Percentiles rank a stretch among this genome's conserved stretches.
Conservation (phyloP, 1,140 invertebrate genomes). For the Ectropis grisescens region DNA sequence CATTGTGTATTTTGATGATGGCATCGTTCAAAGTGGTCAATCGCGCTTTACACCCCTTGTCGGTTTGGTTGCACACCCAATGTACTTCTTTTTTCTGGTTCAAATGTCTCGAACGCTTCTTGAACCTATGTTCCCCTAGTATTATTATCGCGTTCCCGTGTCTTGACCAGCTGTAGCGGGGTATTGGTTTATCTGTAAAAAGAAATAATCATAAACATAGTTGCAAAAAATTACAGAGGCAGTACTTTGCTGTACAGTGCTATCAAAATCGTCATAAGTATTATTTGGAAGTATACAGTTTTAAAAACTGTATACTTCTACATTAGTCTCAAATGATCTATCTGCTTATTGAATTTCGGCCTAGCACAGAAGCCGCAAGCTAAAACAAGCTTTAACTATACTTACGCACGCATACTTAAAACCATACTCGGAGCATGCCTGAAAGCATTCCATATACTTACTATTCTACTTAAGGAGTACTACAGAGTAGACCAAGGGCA, state of each 20-base stretch:
- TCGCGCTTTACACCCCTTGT: constrained; percentile 54
- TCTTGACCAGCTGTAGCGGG: constrained; percentile 49
- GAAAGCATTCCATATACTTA: too few species aligned
- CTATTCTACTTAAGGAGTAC: too few species aligned
- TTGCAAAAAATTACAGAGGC: neutral
- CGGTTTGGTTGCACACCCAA: constrained; percentile 58
- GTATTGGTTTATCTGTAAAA: constrained; percentile 22
- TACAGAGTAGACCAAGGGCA: too few species aligned
- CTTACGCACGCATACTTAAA: too few species aligned
- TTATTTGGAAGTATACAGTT: neutral
- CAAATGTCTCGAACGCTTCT: constrained; percentile 46
- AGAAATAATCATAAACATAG: constrained; percentile 7
- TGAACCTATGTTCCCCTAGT: constrained; percentile 52
- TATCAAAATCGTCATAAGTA: neutral
- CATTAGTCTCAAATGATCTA: too few species aligned
- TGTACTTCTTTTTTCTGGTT: constrained; percentile 48
- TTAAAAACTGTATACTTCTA: too few species aligned
- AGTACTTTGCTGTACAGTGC: constrained; percentile 2
- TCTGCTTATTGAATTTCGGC: too few species aligned
- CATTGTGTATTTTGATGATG: constrained; percentile 50
- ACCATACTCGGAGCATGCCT: too few species aligned
- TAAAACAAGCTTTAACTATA: too few species aligned
- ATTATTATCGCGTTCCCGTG: constrained; percentile 58
- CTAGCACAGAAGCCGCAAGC: too few species aligned
- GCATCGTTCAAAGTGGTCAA: constrained; percentile 53